phyloP scores from a whole-genome alignment of 2,797 vertebrate species.

The Dendrocincla fuliginosa region DNA sequence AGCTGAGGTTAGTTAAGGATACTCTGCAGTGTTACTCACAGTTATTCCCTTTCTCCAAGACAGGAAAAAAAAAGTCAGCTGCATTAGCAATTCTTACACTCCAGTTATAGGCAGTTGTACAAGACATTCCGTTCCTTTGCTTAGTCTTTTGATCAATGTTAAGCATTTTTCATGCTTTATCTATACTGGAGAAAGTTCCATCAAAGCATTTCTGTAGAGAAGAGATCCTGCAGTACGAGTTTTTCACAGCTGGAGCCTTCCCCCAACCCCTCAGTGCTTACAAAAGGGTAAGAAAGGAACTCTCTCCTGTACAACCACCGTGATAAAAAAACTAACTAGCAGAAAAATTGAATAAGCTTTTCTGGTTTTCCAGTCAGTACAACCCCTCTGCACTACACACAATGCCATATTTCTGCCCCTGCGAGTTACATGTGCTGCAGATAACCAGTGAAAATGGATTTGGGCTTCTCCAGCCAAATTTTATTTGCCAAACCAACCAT shows the following conservation, averaged over 20 bases:
- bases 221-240: neutral
- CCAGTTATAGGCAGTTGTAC: neutral
- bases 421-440: neutral
- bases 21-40: conserved; percentile 20
- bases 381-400: neutral
- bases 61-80: neutral
- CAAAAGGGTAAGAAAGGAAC: neutral
- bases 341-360: neutral
- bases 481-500: conserved; percentile 10
- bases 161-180: neutral
- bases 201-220: neutral
- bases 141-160: neutral
- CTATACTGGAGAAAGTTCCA: neutral
- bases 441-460: neutral
- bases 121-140: neutral
- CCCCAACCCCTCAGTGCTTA: neutral
- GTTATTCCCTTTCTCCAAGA: conserved; percentile 22
- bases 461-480: neutral
- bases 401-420: neutral
- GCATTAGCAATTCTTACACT: neutral
- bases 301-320: neutral
- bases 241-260: neutral
- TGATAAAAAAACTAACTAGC: neutral
- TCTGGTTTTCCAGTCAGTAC: neutral
- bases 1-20: conserved; percentile 49